These are phyloP conservation scores for Catonia carolina DNA, from an alignment of 2,888 invertebrate genomes.

Conservation along the genomic window DNA sequence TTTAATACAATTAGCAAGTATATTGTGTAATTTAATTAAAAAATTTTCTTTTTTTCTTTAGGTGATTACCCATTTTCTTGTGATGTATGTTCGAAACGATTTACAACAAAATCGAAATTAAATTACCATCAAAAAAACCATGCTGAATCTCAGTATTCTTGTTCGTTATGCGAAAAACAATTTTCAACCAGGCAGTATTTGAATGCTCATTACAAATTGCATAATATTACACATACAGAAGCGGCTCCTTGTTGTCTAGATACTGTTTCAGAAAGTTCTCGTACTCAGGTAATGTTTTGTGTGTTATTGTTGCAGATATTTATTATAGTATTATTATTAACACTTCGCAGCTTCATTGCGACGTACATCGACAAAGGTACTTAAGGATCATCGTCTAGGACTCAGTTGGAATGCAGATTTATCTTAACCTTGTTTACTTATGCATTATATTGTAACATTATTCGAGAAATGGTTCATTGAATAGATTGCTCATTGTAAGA, in stretches of 20 bases:
- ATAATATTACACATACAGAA: constrained; percentile 19
- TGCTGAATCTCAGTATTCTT: constrained; percentile 28
- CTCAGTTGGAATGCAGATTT: too few relatives aligned
- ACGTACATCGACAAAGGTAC: too few relatives aligned
- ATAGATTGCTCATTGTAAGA: too few relatives aligned
- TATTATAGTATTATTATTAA: too few relatives aligned
- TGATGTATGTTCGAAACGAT: constrained; percentile 28
- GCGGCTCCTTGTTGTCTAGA: constrained; percentile 20
- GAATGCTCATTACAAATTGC: constrained; percentile 29
- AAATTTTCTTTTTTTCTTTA: constrained; percentile 21
- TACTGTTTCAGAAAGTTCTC: constrained; percentile 13
- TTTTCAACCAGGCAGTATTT: constrained; percentile 32
- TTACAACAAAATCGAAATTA: constrained; percentile 32
- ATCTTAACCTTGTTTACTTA: too few relatives aligned
- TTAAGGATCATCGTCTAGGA: too few relatives aligned
- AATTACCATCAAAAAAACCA: constrained; percentile 32
- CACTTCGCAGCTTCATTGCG: too few relatives aligned
- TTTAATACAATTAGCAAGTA: too few relatives aligned
- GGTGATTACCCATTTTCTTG: constrained; percentile 31
- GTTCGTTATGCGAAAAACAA: constrained; percentile 30
- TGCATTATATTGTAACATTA: too few relatives aligned
- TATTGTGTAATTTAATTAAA: too few relatives aligned
- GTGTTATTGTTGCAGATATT: too few relatives aligned
- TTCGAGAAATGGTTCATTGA: too few relatives aligned
- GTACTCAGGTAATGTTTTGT: constrained; percentile 10